Evolutionary conservation across 1,140 invertebrate genomes (phyloP), one percentile per base, ranked within the genome.

Genomic region (Monochamus saltuarius): DNA sequence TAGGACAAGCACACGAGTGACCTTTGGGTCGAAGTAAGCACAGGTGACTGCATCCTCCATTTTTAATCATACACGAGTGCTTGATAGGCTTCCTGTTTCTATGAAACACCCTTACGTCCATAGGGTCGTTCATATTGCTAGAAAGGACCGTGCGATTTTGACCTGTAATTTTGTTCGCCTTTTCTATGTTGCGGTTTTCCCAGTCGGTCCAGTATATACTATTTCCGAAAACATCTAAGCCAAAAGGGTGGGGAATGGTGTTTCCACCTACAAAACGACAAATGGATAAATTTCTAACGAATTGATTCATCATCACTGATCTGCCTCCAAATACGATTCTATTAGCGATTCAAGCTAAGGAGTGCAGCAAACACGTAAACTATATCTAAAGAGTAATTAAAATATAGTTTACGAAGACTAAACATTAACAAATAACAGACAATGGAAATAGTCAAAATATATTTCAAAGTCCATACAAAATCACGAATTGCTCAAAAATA

Each of bases 201-300:
- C 89, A 90, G 69, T 97, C 94, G 0, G 90, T 92, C 92, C 94
- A 97, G 67, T 90, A 95, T 0, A 97, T 82, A 54, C 85, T 84
- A 50, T 92, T 87, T 36, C 90, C 90, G 75, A 90, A 91, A 1
- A 97, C 84, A 46, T 91, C 88, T 53, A 97, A 72, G 0, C 91
- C 90, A 75, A 94, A 94, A 0, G 94, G 93, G 81, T 95, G 91
- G 0, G 85, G 85, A 3, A 94, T 72, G 51, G 82, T 80, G 66
- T 78, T 45, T 42, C 68, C 68, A 46, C 17, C 67, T 71, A 47
- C 49, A 63, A 57, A 9, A 19, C 16, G n/a, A 4, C n/a, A n/a
- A n/a, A n/a, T n/a, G n/a, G n/a, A n/a, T n/a, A n/a, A n/a, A n/a
- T n/a, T n/a, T n/a, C n/a, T n/a, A n/a, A n/a, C n/a, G n/a, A n/a